Percentiles rank a stretch among this genome's conserved stretches.
Conservation (phyloP, 2,888 invertebrate genomes). For the Psococerastis gibbosa region DNA sequence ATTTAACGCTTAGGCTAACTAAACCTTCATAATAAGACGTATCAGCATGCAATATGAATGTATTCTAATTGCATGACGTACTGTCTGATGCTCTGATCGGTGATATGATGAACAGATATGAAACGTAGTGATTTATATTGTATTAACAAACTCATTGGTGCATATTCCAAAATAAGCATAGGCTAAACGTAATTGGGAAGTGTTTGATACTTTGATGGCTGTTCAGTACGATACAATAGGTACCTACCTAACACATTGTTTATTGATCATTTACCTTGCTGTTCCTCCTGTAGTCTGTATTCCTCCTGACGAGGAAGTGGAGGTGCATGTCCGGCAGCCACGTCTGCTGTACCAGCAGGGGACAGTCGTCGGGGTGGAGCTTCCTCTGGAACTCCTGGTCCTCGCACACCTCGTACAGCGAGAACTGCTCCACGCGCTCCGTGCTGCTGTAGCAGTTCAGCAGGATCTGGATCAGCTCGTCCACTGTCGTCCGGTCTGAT, state of each 20-base stretch:
- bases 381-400: conserved; percentile 76
- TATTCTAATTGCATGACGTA: too few relatives aligned
- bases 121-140: too few relatives aligned
- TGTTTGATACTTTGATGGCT: neutral
- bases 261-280: conserved; percentile 25
- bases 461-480: conserved; percentile 66
- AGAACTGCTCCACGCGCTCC: conserved; percentile 71
- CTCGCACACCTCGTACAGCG: conserved; percentile 65
- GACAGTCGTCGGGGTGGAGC: conserved; percentile 70
- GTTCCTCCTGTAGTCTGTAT: conserved; percentile 52
- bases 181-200: conserved; percentile 9
- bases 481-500: conserved; percentile 74
- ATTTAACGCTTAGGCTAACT: too few relatives aligned
- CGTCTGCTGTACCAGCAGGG: conserved; percentile 58
- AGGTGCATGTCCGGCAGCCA: conserved; percentile 40
- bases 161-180: conserved; percentile 21
- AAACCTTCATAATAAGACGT: too few relatives aligned
- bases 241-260: conserved; percentile 25
- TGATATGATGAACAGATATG: too few relatives aligned
- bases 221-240: too few relatives aligned
- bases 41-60: too few relatives aligned
- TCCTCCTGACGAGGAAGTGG: conserved; percentile 65
- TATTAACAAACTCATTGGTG: neutral
- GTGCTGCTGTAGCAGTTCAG: conserved; percentile 68
- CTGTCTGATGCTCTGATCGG: too few relatives aligned